Base-by-base conservation (phyloP, 2,113 vertebrate species). In the Strigops habroptila region DNA sequence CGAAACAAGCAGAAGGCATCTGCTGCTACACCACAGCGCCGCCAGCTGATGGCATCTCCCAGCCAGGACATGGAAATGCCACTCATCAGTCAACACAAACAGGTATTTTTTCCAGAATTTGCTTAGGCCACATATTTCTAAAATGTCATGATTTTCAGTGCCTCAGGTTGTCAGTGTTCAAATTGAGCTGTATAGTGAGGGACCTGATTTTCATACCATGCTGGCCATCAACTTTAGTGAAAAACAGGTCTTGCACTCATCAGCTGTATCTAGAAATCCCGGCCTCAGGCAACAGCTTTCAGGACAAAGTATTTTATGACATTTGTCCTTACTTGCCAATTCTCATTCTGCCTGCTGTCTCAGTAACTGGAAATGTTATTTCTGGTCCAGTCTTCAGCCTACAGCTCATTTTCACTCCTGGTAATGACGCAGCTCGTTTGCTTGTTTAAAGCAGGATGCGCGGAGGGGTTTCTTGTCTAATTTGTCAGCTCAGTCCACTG, bases 31-130 rank as follows among this genome's bases (percentile, higher is more conserved):
- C 98, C 99, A 3, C 98, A 98, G 91, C 98, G 98, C 63, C 98
- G 98, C 28, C 99, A 99, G 95, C 98, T 99, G 71, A 98, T 98
- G 96, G 97, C 98, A 12, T 98, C 98, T 2, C 98, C 99, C 41
- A 99, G 98, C 96, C 99, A 99, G 94, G 99, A 99, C 35, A 98
- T 99, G 98, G 99, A 99, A 96, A 98, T 99, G 97, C 98, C 99
- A 0, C 99, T 99, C 17, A 99, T 99, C 67, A 98, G 82, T 95
- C 99, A 99, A 83, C 99, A 99, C 85, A 99, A 99, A 84, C 99
- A 99, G 99, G 99, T 99, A 97, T 79, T 70, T 57, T 59, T 46
- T 28, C 16, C 63, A 71, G 21, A 62, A 31, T 79, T 93, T 81
- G n/a, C 35, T 63, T 44, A 44, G 35, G 27, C 12, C 3, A 8